Conservation (phyloP, 2,797 vertebrate genomes). For the Myripristis jacobus region DNA sequence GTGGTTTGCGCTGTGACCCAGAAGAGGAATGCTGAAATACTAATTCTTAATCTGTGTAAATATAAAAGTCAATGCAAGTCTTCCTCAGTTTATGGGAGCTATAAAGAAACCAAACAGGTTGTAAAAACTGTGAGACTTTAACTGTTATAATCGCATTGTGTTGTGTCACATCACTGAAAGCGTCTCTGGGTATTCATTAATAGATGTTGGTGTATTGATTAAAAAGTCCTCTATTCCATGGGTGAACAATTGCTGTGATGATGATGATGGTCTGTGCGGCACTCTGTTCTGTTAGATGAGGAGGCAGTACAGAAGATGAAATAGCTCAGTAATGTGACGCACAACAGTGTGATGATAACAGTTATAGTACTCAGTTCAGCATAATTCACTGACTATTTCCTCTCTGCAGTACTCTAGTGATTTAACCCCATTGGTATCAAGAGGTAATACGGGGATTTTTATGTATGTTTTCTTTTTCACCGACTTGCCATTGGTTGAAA, state of each 20-base stretch:
- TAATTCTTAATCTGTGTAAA: too few species aligned
- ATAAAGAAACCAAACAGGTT: constrained; percentile 1
- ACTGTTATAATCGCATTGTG: not conserved
- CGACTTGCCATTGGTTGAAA: constrained; percentile 12
- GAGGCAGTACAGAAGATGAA: constrained; percentile 18
- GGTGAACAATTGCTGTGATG: constrained; percentile 42
- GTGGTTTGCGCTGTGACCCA: too few species aligned
- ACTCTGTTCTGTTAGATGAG: constrained; percentile 15
- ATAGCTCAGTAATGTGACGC: constrained; percentile 32
- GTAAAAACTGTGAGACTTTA: too few species aligned
- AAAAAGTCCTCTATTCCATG: constrained; percentile 14
- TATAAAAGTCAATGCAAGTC: too few species aligned
- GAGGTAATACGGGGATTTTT: constrained; percentile 9
- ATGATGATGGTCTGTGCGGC: constrained; percentile 1
- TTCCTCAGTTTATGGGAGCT: not conserved
- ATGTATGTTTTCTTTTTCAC: constrained; percentile 28
- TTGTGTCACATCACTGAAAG: not conserved
- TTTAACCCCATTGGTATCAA: constrained; percentile 3
- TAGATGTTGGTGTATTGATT: constrained; percentile 10
- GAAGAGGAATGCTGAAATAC: too few species aligned
- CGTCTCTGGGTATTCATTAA: not conserved
- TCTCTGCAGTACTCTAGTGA: constrained; percentile 16
- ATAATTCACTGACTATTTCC: constrained; percentile 30
- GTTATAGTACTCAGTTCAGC: constrained; percentile 27
- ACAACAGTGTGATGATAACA: too few species aligned